Conservation (phyloP, 2,888 invertebrate species). For the Allygus modestus region DNA sequence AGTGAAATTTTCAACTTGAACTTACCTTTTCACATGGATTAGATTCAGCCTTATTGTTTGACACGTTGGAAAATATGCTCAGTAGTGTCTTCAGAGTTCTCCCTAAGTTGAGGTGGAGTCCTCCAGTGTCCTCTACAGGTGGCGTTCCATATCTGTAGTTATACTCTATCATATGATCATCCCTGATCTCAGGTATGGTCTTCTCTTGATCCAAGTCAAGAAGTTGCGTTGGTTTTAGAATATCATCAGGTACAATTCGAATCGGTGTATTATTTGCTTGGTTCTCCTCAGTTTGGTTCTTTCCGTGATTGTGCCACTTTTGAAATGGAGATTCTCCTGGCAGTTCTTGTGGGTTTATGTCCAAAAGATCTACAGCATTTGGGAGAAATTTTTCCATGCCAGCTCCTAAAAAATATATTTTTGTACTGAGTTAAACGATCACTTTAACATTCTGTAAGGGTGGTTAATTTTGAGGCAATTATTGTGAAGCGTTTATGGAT, state of each 20-base stretch:
- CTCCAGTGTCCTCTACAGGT: slow-evolving; percentile 1
- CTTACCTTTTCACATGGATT: slow-evolving; percentile 53
- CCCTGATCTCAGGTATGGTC: neutral
- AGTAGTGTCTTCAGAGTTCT: slow-evolving; percentile 30
- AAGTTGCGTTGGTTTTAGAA: slow-evolving; percentile 1
- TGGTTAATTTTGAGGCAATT: slow-evolving; percentile 4
- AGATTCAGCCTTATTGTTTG: slow-evolving; percentile 10
- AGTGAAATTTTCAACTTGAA: too few species aligned
- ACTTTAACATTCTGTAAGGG: neutral
- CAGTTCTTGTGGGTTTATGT: slow-evolving; percentile 45
- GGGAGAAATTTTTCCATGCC: slow-evolving; percentile 54
- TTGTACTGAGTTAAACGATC: neutral
- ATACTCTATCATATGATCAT: slow-evolving; percentile 31
- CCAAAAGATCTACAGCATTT: slow-evolving; percentile 22
- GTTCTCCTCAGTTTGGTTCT: neutral
- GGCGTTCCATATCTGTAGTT: slow-evolving; percentile 19
- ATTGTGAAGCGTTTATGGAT: too few species aligned
- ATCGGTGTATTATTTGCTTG: too few species aligned
- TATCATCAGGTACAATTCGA: too few species aligned
- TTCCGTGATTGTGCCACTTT: slow-evolving; percentile 45
- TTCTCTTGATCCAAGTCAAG: neutral
- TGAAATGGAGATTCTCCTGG: slow-evolving; percentile 54
- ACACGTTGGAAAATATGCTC: slow-evolving; percentile 12
- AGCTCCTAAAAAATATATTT: slow-evolving; percentile 43
- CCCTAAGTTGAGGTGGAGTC: slow-evolving; percentile 9